A percentile compares a stretch with the other conserved stretches of the same genome.
Evolutionary conservation across 2,113 vertebrate genomes (phyloP).

Genomic region (Pachyramphus minor): DNA sequence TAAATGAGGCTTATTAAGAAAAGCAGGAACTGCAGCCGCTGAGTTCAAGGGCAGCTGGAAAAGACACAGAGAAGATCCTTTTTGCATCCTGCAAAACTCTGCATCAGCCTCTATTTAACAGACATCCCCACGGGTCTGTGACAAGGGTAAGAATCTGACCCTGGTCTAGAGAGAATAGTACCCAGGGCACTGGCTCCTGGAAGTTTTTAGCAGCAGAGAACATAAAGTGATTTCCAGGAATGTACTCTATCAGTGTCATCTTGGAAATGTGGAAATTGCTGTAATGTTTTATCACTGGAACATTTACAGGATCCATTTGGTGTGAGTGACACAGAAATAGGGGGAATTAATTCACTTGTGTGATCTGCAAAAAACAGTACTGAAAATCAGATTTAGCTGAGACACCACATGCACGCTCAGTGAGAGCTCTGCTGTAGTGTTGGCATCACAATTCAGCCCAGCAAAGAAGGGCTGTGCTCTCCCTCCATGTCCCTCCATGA

Average conservation of each 20-base stretch:
- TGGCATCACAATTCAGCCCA: background rate
- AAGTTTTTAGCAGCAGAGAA: background rate
- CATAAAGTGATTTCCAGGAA: background rate
- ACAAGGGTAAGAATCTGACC: background rate
- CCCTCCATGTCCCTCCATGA: accelerated
- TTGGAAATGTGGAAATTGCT: background rate
- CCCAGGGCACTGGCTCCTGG: background rate
- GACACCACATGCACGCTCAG: background rate
- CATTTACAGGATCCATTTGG: background rate
- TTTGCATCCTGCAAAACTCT: background rate
- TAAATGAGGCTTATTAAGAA: background rate
- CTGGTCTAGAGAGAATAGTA: background rate
- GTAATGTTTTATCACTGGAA: background rate
- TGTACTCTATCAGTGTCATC: background rate
- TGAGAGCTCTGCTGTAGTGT: background rate
- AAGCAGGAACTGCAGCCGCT: background rate
- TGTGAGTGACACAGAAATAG: background rate
- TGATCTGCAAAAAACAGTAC: background rate
- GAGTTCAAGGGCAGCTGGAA: background rate
- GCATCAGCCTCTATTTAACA: background rate
- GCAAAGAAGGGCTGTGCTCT: background rate
- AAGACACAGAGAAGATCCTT: background rate
- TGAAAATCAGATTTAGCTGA: background rate
- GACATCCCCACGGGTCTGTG: background rate
- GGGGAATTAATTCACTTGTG: background rate